Evolutionary conservation across 64 coral and sea anemone genomes (phyloP).

Genomic region (Montipora capricornis): DNA sequence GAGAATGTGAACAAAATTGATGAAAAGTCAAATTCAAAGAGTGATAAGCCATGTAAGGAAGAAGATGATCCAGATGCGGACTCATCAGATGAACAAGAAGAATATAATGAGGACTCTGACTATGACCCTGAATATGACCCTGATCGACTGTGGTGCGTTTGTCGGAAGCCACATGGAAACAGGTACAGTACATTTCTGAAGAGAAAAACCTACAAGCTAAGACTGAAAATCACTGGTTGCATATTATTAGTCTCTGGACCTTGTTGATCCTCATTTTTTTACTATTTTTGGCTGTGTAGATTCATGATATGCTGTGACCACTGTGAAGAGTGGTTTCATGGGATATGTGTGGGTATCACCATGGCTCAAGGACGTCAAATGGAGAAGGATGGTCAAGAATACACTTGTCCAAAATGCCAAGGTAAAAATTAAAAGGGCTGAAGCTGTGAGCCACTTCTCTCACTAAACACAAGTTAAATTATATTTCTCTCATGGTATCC

Average conservation of each 20-base stretch:
- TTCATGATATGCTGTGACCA: slow-evolving; percentile 99
- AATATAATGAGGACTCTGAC: slow-evolving; percentile 89
- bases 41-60: slow-evolving; percentile 11
- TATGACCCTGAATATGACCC: slow-evolving; percentile 99
- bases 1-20: slow-evolving; percentile 3
- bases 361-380: slow-evolving; percentile 91
- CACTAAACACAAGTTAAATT: no score
- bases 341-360: slow-evolving; percentile 92
- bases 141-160: slow-evolving; percentile 93
- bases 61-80: slow-evolving; percentile 44
- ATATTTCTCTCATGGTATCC: no score
- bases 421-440: not conserved
- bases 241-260: not conserved
- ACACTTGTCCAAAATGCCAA: slow-evolving; percentile 90
- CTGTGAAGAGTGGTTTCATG: slow-evolving; percentile 99
- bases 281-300: slow-evolving; percentile 44
- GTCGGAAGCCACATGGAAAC: slow-evolving; percentile 97
- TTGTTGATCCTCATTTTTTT: not conserved
- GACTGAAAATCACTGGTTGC: no score
- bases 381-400: slow-evolving; percentile 89
- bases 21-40: not conserved
- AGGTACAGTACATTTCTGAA: slow-evolving; percentile 44
- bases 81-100: slow-evolving; percentile 52
- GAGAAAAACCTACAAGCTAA: no score
- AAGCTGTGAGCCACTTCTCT: no score